Percentiles rank a stretch among this genome's conserved stretches.
phyloP scores from a whole-genome alignment of 92 coral and sea anemone species.

The Actinostola sp. region DNA sequence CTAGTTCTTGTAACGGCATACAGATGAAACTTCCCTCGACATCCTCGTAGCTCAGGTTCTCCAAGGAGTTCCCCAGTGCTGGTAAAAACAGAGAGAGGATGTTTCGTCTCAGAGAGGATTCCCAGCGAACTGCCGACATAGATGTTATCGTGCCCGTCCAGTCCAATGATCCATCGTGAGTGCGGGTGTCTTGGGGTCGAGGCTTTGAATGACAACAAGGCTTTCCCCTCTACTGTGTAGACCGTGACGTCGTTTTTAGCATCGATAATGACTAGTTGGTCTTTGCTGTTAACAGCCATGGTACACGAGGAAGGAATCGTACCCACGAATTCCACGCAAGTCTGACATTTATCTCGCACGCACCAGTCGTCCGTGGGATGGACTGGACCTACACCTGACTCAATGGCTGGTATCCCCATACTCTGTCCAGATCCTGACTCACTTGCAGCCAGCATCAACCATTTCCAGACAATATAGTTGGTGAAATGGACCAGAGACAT shows the following conservation, averaged over 20 bases:
- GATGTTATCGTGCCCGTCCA: constrained; percentile 24
- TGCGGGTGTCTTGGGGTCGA: constrained; percentile 39
- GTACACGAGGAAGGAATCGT: constrained; percentile 29
- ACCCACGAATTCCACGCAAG: constrained; percentile 48
- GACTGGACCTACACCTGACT: constrained; percentile 12
- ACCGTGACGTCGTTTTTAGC: constrained; percentile 15
- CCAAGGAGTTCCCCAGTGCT: constrained; percentile 16
- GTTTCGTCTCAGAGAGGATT: constrained; percentile 20
- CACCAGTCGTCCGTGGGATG: constrained; percentile 52
- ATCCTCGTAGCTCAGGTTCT: constrained; percentile 41
- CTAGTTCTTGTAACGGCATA: constrained; percentile 35
- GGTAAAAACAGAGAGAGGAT: constrained; percentile 34
- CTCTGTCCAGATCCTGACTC: constrained; percentile 22
- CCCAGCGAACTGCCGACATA: constrained; percentile 37
- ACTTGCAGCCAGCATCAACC: constrained; percentile 12
- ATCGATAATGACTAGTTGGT: constrained; percentile 30
- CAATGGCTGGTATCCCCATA: constrained; percentile 25
- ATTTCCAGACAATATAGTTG: constrained; percentile 33
- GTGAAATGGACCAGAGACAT: constrained; percentile 28
- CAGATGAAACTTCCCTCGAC: constrained; percentile 19
- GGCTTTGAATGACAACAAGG: constrained; percentile 38
- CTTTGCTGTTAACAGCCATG: constrained; percentile 40
- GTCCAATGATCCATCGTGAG: constrained; percentile 43
- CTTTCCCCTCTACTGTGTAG: constrained; percentile 38
- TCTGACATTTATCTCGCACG: constrained; percentile 43